Percentiles rank a stretch among this genome's conserved stretches.
These are phyloP conservation scores for Edolisoma coerulescens DNA, from an alignment of 2,113 vertebrate genomes.

Conservation along the genomic window DNA sequence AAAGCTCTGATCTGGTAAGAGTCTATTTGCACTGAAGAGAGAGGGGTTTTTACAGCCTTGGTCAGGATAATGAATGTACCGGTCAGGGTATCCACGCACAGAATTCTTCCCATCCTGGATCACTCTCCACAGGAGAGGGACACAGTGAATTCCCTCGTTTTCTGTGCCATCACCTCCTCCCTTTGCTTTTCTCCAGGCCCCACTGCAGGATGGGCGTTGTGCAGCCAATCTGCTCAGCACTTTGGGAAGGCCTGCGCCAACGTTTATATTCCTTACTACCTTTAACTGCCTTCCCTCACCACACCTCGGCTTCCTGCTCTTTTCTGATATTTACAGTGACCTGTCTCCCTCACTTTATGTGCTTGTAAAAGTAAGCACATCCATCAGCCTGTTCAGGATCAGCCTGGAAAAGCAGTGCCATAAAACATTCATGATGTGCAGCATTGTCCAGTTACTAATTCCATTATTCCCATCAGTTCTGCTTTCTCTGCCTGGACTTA, in stretches of 20 bases:
- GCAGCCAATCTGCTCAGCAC: not conserved
- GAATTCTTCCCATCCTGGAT: not conserved
- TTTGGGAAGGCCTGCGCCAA: not conserved
- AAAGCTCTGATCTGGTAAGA: not conserved
- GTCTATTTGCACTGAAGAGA: not conserved
- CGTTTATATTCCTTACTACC: not conserved
- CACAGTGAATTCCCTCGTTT: not conserved
- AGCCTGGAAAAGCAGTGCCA: not conserved
- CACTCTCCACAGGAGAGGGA: not conserved
- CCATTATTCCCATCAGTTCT: not conserved
- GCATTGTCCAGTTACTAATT: not conserved
- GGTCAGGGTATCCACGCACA: rapidly evolving
- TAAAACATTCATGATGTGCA: not conserved
- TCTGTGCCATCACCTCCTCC: not conserved
- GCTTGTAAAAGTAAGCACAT: not conserved
- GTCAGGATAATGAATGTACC: not conserved
- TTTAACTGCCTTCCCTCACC: not conserved
- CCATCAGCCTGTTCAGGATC: not conserved
- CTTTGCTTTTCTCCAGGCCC: not conserved
- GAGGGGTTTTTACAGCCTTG: not conserved
- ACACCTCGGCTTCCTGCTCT: not conserved
- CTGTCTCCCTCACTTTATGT: not conserved
- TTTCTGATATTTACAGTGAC: not conserved
- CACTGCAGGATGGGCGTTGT: not conserved
- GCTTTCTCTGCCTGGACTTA: not conserved